Evolutionary conservation across 2,797 vertebrate genomes (phyloP), one percentile per base, ranked within the genome.

Genomic region (Chrysocyon brachyurus): DNA sequence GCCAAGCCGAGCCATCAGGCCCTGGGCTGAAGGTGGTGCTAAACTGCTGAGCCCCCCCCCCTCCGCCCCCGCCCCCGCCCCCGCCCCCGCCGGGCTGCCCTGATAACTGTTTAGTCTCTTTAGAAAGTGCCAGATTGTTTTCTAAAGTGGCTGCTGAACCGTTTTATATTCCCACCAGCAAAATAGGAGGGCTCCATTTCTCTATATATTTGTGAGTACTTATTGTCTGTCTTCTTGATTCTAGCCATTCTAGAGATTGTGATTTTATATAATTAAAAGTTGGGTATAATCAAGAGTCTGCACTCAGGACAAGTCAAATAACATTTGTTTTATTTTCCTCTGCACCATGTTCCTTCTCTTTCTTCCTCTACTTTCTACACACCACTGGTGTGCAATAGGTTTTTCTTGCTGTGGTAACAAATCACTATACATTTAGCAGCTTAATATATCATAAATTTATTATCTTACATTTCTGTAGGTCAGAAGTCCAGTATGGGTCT

Each of bases 191-290:
- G 9, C 54, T 56, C 19, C 26, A 61, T 85, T 81, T 91, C 11
- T 79, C 21, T 21, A 15, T 86, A 72, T 15, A 40, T 82, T 88
- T 83, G 16, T 21, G 21, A 83, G 56, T 56, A 54, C 26, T 88
- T 66, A 81, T 88, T 83, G 40, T 94, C 78, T 75, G 12, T 86
- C 3, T 61, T 90, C 15, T 75, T 92, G 63, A 36, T 83, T 88
- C 63, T 46, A 70, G 19, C 19, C 78, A 66, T 68, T 54, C 24
- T 87, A 95, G 17, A 59, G 75, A 6, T 14, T 81, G 12, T 78
- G 17, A 87, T 72, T 26, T 68, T 14, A 7, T 57, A 79, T 33
- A 59, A 70, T 88, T 81, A 72, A 78, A 49, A 87, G 22, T 40
- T 93, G 64, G 10, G 31, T 3, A 57, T 66, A 56, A n/a, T 46